Evolutionary conservation across 1,140 invertebrate species (phyloP).

Genomic region (Andrena cerasifolii): DNA sequence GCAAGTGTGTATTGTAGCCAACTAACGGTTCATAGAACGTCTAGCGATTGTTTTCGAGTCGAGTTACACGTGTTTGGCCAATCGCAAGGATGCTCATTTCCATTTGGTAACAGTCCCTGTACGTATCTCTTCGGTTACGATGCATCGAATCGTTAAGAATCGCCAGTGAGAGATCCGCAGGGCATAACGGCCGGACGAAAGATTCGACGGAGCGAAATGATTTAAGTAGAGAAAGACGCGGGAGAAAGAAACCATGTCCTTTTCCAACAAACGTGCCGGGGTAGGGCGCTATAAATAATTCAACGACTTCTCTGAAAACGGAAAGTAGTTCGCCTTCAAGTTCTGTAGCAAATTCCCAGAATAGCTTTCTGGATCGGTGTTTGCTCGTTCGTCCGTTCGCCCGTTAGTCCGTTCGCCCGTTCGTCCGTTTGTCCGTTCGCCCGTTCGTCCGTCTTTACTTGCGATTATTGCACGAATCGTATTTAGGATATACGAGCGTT

Average conservation of each 20-base stretch:
- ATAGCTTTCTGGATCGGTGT: conserved; percentile 75
- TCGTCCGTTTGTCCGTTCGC: conserved; percentile 36
- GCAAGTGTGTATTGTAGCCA: no score
- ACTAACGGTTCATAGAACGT: no score
- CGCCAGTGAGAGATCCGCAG: no score
- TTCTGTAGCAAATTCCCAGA: conserved; percentile 79
- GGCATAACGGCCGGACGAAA: no score
- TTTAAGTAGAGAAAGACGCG: conserved; percentile 21
- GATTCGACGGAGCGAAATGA: no score
- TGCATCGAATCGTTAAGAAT: no score
- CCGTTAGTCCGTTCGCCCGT: conserved; percentile 25
- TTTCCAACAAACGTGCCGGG: conserved; percentile 55
- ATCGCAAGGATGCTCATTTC: no score
- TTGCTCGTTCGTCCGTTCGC: conserved; percentile 36
- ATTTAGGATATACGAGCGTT: no score
- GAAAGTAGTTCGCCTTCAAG: conserved; percentile 81
- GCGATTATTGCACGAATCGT: neutral
- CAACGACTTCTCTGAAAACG: conserved; percentile 78
- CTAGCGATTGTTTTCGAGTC: no score
- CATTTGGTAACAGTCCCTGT: no score
- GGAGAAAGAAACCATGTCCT: conserved; percentile 66
- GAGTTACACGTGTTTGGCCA: no score
- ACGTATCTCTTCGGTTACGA: no score
- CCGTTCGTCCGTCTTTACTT: conserved; percentile 13
- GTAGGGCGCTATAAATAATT: conserved; percentile 76